These are phyloP conservation scores for human (Homo sapiens) DNA, from an alignment of 2,113 vertebrate species.

Conservation along the genomic window GRCh38 chr18:9969501-9970000, in stretches of 20 bases:
- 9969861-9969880: neutral
- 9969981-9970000: neutral
- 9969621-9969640: neutral
- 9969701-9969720: neutral
- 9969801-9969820: too few relatives aligned
- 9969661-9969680: neutral
- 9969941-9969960: too few relatives aligned
- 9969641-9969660: neutral
- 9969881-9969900: neutral
- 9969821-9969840: too few relatives aligned
- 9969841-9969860: too few relatives aligned
- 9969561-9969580: neutral
- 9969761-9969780: neutral
- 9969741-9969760: neutral
- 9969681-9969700: neutral
- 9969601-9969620: neutral
- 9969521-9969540: too few relatives aligned
- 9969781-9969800: neutral
- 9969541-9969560: too few relatives aligned
- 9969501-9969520: too few relatives aligned
- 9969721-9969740: neutral
- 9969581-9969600: neutral
- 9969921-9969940: too few relatives aligned
- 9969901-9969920: neutral
- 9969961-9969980: neutral